Evolutionary conservation across 2,888 invertebrate species (phyloP).

Genomic region (Noctua janthina): DNA sequence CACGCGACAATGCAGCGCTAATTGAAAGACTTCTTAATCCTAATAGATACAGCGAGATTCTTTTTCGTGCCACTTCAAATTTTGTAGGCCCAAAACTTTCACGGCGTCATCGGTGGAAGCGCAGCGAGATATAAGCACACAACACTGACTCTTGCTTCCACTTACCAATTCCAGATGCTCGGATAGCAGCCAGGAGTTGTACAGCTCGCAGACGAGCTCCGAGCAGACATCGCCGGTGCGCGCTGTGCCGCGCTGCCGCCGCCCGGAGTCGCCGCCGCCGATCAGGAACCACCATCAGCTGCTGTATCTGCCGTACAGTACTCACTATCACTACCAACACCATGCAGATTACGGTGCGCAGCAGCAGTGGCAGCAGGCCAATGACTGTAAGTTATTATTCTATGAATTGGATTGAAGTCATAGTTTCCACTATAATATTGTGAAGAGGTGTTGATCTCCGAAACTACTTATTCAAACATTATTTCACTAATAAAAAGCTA

Average conservation of each 20-base stretch:
- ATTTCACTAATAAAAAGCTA: neutral
- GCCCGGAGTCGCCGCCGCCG: slow-evolving; percentile 93
- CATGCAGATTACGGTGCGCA: slow-evolving; percentile 77
- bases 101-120: neutral
- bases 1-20: neutral
- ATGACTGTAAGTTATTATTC: slow-evolving; percentile 79
- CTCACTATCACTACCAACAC: slow-evolving; percentile 84
- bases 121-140: slow-evolving; percentile 5
- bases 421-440: neutral
- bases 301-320: slow-evolving; percentile 92
- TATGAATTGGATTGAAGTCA: neutral
- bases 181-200: slow-evolving; percentile 87
- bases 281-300: slow-evolving; percentile 93
- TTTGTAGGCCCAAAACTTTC: neutral
- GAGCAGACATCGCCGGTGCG: slow-evolving; percentile 87
- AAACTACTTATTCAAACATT: neutral
- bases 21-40: neutral
- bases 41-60: neutral
- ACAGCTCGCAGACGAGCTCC: slow-evolving; percentile 87
- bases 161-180: slow-evolving; percentile 78
- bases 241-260: slow-evolving; percentile 80
- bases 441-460: neutral
- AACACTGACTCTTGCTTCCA: slow-evolving; percentile 14
- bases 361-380: slow-evolving; percentile 75
- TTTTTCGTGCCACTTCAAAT: neutral